Evolutionary conservation across 1,140 invertebrate species (phyloP), one percentile per base, ranked within the genome.

Genomic region (Macrobrachium rosenbergii): DNA sequence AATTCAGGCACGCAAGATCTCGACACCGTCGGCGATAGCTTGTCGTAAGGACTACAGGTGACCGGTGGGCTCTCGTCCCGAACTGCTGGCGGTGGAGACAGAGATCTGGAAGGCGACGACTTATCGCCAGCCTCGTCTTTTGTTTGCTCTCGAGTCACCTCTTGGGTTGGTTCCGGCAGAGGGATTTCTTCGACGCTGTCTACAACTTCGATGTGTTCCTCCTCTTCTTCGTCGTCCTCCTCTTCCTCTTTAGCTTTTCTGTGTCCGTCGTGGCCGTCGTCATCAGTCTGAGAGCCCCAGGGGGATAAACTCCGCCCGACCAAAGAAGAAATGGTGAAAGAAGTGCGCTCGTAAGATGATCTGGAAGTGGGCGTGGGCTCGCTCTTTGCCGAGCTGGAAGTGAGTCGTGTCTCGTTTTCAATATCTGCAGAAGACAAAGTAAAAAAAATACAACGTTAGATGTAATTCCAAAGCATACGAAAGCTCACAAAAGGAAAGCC

Each of bases 141-240:
- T 96, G 92, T 0, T 95, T 96, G 73, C 94, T 95, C 8, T 96
- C 95, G 83, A 95, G 96, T 91, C 96, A 96, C 8, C 94, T 94
- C 91, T 96, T 52, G 52, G 0, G 52, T 8, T 8, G 95, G 10
- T 95, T 96, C 92, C 95, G 94, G 91, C 95, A 95, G 16, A 60
- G 60, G 83, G 17, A 69, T 17, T n/a, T 87, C 73, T n/a, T 87
- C 78, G 43, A 81, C 82, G 79, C 84, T 37, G 91, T 90, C 21
- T 92, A 92, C 85, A 91, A 91, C n/a, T 92, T 92, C 89, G 89
- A 92, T 90, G 78, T 91, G 90, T 90, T 91, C 89, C n/a, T 87
- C 85, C 23, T 72, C 69, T 5, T 72, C 69, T 21, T 87, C 85
- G 2, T 87, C 85, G 6, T 87, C 85, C 87, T 90, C 77, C 43